Evolutionary conservation across 2,113 vertebrate species (phyloP).

Genomic region (Calonectris borealis): DNA sequence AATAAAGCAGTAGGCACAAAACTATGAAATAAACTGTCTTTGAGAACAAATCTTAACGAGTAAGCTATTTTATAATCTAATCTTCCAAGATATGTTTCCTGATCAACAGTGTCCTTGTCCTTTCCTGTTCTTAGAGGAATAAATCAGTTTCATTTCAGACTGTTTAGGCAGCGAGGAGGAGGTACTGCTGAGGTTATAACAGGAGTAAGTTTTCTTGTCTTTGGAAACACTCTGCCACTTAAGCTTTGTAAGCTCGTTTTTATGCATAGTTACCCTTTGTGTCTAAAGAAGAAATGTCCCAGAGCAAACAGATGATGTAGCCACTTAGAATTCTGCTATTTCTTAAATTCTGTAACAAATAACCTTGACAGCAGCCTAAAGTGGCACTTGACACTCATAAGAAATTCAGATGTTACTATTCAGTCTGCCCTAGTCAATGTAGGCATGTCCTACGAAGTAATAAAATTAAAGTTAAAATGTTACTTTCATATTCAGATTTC

Average conservation of each 20-base stretch:
- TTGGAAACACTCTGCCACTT: not conserved
- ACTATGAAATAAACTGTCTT: not conserved
- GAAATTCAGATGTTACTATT: not conserved
- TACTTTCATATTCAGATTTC: not conserved
- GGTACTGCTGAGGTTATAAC: not conserved
- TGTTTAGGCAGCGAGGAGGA: not conserved
- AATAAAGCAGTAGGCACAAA: not conserved
- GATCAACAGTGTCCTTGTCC: not conserved
- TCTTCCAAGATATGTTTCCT: not conserved
- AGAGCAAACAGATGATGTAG: not conserved
- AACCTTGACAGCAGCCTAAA: not conserved
- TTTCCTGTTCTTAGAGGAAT: not conserved
- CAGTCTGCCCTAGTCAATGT: not conserved
- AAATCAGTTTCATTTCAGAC: not conserved
- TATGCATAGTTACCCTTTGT: not conserved
- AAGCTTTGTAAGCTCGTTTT: not conserved
- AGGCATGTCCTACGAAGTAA: not conserved
- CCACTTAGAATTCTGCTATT: not conserved
- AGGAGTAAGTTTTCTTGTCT: not conserved
- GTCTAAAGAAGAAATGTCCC: not conserved
- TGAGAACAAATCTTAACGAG: not conserved
- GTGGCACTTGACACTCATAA: not conserved
- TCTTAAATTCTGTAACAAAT: not conserved
- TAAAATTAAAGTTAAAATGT: not conserved
- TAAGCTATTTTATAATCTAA: not conserved